Percentiles rank a stretch among this genome's conserved stretches.
phyloP scores from a whole-genome alignment of 1,140 invertebrate genomes.

The Trypoxylus dichotomus region DNA sequence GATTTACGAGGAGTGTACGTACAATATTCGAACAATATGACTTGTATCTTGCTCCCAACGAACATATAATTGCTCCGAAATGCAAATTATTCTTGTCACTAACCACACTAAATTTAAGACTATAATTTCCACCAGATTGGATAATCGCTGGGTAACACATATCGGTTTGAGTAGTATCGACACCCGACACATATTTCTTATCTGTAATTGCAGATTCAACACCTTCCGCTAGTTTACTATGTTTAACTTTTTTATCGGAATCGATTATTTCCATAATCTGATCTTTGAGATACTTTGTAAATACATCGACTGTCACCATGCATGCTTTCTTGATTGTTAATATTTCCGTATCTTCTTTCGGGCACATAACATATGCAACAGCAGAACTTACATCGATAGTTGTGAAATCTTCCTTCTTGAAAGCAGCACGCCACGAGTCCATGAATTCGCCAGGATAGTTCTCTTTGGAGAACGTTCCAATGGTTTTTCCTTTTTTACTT shows the following conservation, averaged over 20 bases:
- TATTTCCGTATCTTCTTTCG: slow-evolving; percentile 94
- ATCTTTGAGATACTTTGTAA: slow-evolving; percentile 94
- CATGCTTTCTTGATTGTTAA: slow-evolving; percentile 93
- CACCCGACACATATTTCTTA: slow-evolving; percentile 91
- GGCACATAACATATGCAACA: slow-evolving; percentile 86
- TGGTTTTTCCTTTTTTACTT: slow-evolving; percentile 85
- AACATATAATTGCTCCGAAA: slow-evolving; percentile 96
- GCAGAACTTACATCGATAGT: slow-evolving; percentile 85
- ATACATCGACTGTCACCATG: slow-evolving; percentile 91
- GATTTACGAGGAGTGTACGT: slow-evolving; percentile 96
- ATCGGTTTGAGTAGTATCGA: slow-evolving; percentile 87
- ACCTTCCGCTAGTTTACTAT: slow-evolving; percentile 92
- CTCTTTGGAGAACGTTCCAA: slow-evolving; percentile 95
- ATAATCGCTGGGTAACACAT: slow-evolving; percentile 99
- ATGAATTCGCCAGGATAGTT: slow-evolving; percentile 92
- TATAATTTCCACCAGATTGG: slow-evolving; percentile 97
- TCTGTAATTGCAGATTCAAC: slow-evolving; percentile 88
- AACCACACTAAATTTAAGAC: slow-evolving; percentile 92
- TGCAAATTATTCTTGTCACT: slow-evolving; percentile 94
- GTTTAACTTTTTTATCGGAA: slow-evolving; percentile 94
- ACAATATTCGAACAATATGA: slow-evolving; percentile 99
- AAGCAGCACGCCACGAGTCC: slow-evolving; percentile 81
- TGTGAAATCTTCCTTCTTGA: slow-evolving; percentile 80
- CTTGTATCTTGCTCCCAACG: slow-evolving; percentile 92
- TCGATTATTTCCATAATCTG: slow-evolving; percentile 99